Base-by-base conservation (phyloP, 2,113 vertebrate species). In the Meles meles region DNA sequence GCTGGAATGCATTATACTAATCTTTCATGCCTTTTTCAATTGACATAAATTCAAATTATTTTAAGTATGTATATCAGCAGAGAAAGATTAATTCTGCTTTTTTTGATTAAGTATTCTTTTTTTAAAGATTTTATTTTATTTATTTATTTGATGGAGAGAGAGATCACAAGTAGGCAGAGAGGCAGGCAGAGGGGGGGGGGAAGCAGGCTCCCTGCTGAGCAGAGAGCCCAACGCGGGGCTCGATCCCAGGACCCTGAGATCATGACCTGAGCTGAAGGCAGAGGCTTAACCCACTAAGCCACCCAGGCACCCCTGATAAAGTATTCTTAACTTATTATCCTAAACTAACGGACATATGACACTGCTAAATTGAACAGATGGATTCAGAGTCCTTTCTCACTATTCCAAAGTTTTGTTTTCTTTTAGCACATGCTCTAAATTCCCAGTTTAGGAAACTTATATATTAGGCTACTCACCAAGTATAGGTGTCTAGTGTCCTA, bases 81-180 rank as follows among this genome's bases (percentile, higher is more conserved):
- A 84, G 55, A 95, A 94, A 93, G 55, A 67, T 39, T 79, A 27
- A n/a, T 95, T 93, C 81, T 94, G 42, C 21, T 18, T 93, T 59
- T 77, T 34, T 90, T 17, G 11, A 27, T 29, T 44, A 81, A 86
- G 31, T 3, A 52, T 77, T 79, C 18, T 52, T 52, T 52, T 18
- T 18, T n/a, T n/a, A n/a, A 55, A 55, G 52, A 55, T 55, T 55
- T 55, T 55, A 55, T 18, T 18, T 55, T 55, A 18, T 55, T 55
- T 55, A 55, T 55, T 55, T 55, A 55, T 55, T 55, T 55, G 52
- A 55, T 17, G 6, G 15, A 52, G 49, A 52, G 15, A 52, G 15
- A 18, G 52, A 55, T 55, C 52, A 55, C 17, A 55, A 55, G 52
- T 55, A 55, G 52, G 17, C 52, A 55, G 14, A 55, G 52, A 55